phyloP scores from a whole-genome alignment of 2,797 vertebrate species.

The Anabacerthia variegaticeps region DNA sequence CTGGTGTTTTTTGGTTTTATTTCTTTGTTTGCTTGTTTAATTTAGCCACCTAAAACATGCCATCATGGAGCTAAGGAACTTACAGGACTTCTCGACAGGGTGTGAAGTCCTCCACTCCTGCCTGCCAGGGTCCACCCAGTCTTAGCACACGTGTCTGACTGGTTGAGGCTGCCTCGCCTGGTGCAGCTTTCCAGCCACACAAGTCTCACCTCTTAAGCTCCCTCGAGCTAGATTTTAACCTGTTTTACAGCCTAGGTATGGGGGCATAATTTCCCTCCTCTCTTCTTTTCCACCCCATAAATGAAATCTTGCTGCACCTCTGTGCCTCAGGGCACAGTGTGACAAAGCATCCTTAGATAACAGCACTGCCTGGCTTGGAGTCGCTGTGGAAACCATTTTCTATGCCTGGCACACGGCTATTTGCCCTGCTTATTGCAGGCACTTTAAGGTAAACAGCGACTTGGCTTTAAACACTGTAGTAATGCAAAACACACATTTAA shows the following conservation, averaged over 20 bases:
- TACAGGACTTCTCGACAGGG: not conserved
- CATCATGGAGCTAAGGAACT: not conserved
- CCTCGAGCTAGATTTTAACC: not conserved
- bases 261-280: not conserved
- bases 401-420: not conserved
- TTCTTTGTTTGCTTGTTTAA: not conserved
- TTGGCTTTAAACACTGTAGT: not conserved
- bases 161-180: not conserved
- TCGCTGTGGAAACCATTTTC: not conserved
- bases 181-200: not conserved
- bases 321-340: fast-evolving
- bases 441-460: not conserved
- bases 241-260: not conserved
- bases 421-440: conserved; percentile 1
- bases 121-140: not conserved
- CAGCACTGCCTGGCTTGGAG: not conserved
- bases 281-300: not conserved
- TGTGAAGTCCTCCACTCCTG: fast-evolving
- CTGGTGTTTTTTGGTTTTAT: not conserved
- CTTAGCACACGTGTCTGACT: not conserved
- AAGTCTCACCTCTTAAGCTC: not conserved
- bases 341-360: not conserved
- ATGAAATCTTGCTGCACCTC: not conserved
- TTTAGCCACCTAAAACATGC: not conserved
- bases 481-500: not conserved